Evolutionary conservation across 2,113 vertebrate genomes (phyloP).

Genomic region (Hemibagrus wyckioides): DNA sequence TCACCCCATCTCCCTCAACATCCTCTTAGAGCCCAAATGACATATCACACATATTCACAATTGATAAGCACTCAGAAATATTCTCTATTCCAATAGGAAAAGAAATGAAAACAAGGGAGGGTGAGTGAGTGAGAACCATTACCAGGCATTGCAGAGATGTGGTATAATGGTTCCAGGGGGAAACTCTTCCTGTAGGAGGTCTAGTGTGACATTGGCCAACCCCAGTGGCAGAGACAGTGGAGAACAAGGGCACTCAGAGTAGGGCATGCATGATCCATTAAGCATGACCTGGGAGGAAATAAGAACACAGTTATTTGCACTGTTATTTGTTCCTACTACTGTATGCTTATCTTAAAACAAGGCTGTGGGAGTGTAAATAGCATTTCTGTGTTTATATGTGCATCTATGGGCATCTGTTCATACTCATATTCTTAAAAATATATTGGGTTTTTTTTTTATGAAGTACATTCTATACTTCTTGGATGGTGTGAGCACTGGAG

Average conservation of each 20-base stretch:
- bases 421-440: not conserved
- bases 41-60: conserved; percentile 17
- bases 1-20: not conserved
- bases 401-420: not conserved
- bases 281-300: conserved; percentile 71
- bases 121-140: conserved; percentile 23
- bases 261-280: conserved; percentile 68
- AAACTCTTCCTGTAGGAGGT: conserved; percentile 57
- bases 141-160: conserved; percentile 83
- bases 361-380: not conserved
- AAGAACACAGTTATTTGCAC: not conserved
- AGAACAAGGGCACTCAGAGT: conserved; percentile 72
- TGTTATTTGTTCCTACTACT: not conserved
- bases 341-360: not conserved
- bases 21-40: conserved; percentile 19
- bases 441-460: not conserved
- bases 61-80: conserved; percentile 28
- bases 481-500: not conserved
- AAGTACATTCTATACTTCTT: not conserved
- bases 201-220: conserved; percentile 64
- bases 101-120: not conserved
- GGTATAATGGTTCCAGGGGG: conserved; percentile 68
- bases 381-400: not conserved
- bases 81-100: not conserved
- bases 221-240: conserved; percentile 55